Evolutionary conservation across 2,113 vertebrate species (phyloP), one percentile per base, ranked within the genome.

Genomic region (Rhabdomys dilectus): DNA sequence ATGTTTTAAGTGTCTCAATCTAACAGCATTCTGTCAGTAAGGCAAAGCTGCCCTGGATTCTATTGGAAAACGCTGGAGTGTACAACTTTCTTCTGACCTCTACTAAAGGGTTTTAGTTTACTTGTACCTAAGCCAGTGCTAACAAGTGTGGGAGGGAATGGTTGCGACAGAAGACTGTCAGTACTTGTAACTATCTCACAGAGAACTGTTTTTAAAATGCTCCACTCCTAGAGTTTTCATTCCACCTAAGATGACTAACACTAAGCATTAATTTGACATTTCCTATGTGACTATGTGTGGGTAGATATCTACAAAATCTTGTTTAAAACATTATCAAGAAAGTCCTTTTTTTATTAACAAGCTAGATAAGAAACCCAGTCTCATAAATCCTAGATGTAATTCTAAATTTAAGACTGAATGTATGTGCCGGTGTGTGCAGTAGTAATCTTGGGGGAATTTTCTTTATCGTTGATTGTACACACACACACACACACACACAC

Each of bases 1-100:
- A 86, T 92, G 56, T 94, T 98, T 98, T 97, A 97, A 98, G 97
- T 86, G 86, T 97, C 98, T 98, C 96, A 95, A 93, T 53, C 53
- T 70, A 98, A 98, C 2, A 89, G 96, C 86, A 97, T 96, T 98
- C 95, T 97, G 96, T 98, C 98, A 91, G 91, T 88, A 96, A 56
- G 87, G 92, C 95, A 96, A 97, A 98, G 97, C 97, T 96, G 91
- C 96, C 96, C 98, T 98, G 97, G 91, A 95, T 97, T 97, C 98
- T 87, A 98, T 97, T 98, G 96, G 94, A 98, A 98, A 93, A 92
- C 97, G 91, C 64, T 95, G 92, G 96, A 31, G 97, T 97, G 92
- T 97, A 91, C 68, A 97, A 97, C 96, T 96, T 97, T 97, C 96
- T 95, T 98, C 97, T 98, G 91, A 97, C 88, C 88, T 96, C 92